Conservation (phyloP, 2,113 vertebrate species). For the Triplophysa tibetana region DNA sequence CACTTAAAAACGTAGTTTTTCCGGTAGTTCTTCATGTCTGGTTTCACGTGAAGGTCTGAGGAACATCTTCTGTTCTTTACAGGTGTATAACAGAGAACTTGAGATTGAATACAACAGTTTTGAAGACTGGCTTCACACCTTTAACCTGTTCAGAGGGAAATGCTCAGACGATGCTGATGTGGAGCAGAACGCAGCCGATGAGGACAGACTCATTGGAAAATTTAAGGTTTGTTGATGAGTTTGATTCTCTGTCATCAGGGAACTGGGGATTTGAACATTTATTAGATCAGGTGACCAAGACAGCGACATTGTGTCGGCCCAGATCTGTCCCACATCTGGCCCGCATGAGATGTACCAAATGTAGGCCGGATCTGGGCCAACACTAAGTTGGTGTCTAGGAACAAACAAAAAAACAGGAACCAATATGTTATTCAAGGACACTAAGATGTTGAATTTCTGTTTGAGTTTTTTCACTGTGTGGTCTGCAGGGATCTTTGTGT, state of each 20-base stretch:
- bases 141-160: conserved; percentile 93
- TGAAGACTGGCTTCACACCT: conserved; percentile 97
- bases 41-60: too few relatives aligned
- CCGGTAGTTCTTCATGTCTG: neutral
- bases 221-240: conserved; percentile 81
- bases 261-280: too few relatives aligned
- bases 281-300: too few relatives aligned
- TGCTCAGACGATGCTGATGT: conserved; percentile 82
- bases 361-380: too few relatives aligned
- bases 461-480: neutral
- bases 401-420: too few relatives aligned
- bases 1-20: neutral
- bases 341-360: too few relatives aligned
- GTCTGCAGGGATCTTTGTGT: conserved; percentile 53
- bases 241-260: neutral
- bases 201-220: conserved; percentile 91
- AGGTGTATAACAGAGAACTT: conserved; percentile 94
- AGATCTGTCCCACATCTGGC: too few relatives aligned
- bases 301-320: too few relatives aligned
- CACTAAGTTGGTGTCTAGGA: too few relatives aligned
- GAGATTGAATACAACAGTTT: conserved; percentile 88
- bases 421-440: too few relatives aligned
- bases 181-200: conserved; percentile 79
- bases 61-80: neutral
- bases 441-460: too few relatives aligned